Evolutionary conservation across 2,797 vertebrate genomes (phyloP).

Genomic region (Chelmon rostratus): DNA sequence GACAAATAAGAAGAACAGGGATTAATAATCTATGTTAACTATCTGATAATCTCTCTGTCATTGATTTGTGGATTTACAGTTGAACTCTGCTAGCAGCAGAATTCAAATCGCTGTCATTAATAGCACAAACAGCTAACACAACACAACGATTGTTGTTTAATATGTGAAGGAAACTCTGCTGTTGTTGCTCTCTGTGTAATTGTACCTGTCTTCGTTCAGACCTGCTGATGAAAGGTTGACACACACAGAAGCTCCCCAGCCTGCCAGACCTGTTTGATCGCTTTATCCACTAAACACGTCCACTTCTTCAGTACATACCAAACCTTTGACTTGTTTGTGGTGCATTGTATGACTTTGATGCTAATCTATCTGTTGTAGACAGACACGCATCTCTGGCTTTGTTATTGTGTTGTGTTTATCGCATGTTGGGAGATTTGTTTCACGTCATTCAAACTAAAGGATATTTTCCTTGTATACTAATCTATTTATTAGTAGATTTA

Average conservation of each 20-base stretch:
- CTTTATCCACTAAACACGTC: constrained; percentile 15
- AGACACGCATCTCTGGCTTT: neutral
- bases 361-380: constrained; percentile 2
- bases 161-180: neutral
- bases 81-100: neutral
- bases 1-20: neutral
- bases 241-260: constrained; percentile 30
- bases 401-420: neutral
- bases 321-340: constrained; percentile 8
- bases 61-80: neutral
- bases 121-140: neutral
- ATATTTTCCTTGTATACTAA: neutral
- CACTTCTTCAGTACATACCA: constrained; percentile 38
- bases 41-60: neutral
- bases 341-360: constrained; percentile 1
- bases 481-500: neutral
- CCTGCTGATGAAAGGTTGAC: constrained; percentile 3
- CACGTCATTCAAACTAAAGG: neutral
- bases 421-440: constrained; percentile 4
- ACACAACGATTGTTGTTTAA: neutral
- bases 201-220: constrained; percentile 2
- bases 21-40: neutral
- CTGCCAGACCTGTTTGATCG: constrained; percentile 56
- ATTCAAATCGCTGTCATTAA: neutral
- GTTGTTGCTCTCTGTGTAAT: constrained; percentile 1